These are phyloP conservation scores for Hippocampus barbouri DNA, from an alignment of 2,113 vertebrate species.

Conservation along the genomic window DNA sequence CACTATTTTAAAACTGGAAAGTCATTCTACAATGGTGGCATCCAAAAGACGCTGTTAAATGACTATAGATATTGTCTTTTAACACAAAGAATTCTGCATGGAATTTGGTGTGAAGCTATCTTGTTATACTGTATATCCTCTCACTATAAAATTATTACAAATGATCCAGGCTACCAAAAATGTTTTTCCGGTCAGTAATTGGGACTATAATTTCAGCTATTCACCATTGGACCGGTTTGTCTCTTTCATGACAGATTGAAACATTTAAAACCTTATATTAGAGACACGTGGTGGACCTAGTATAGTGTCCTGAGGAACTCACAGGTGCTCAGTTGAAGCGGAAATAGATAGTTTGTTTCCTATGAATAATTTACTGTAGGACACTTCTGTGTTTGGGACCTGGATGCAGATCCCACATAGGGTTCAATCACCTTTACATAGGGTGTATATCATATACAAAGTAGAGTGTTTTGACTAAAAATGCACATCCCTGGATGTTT, in stretches of 20 bases:
- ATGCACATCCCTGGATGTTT: background rate
- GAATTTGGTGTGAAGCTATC: too few species aligned
- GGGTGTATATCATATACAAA: background rate
- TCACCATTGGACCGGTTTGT: background rate
- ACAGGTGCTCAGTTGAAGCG: constrained; percentile 25
- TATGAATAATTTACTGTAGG: constrained; percentile 47
- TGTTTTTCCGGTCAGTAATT: too few species aligned
- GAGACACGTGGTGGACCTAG: background rate
- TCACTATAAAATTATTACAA: too few species aligned
- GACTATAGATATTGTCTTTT: too few species aligned
- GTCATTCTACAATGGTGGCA: too few species aligned
- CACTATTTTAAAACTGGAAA: too few species aligned
- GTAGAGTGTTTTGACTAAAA: background rate
- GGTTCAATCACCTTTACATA: constrained; percentile 23
- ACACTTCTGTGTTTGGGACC: constrained; percentile 10
- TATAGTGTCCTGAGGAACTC: constrained; percentile 3
- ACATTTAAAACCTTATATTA: background rate
- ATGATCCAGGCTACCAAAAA: too few species aligned
- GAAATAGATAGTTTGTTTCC: constrained; percentile 38
- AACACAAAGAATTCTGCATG: too few species aligned
- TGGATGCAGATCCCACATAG: constrained; percentile 4
- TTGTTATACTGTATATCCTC: too few species aligned
- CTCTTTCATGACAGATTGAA: too few species aligned
- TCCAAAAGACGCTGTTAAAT: too few species aligned
- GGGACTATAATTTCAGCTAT: too few species aligned